A percentile compares a stretch with the other conserved stretches of the same genome.
These are phyloP conservation scores for Ameiurus melas DNA, from an alignment of 2,113 vertebrate species.

Conservation along the genomic window DNA sequence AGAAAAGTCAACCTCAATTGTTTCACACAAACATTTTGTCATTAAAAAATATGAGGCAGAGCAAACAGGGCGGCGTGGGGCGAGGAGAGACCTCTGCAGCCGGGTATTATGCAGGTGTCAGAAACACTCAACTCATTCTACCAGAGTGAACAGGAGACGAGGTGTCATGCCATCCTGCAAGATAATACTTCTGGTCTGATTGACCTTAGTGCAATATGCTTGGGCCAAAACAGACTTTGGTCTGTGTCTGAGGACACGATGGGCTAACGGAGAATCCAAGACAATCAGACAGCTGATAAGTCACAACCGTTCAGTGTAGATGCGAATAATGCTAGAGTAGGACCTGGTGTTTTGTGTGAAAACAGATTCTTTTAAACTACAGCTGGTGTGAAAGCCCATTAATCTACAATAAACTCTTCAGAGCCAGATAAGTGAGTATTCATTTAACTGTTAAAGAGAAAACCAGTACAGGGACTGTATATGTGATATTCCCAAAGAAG, in stretches of 20 bases:
- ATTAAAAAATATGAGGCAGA: slow-evolving; percentile 86
- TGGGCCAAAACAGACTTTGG: slow-evolving; percentile 42
- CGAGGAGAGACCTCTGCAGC: slow-evolving; percentile 76
- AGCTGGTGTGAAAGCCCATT: background rate
- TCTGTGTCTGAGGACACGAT: slow-evolving; percentile 32
- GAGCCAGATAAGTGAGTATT: background rate
- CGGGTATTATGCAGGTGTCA: slow-evolving; percentile 85
- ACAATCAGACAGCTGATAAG: background rate
- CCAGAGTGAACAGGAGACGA: slow-evolving; percentile 57
- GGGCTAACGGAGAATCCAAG: background rate
- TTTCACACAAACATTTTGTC: slow-evolving; percentile 89
- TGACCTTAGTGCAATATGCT: slow-evolving; percentile 60
- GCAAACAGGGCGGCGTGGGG: slow-evolving; percentile 81
- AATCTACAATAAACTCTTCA: background rate
- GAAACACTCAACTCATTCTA: slow-evolving; percentile 81
- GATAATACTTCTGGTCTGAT: slow-evolving; percentile 81
- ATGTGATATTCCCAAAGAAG: slow-evolving; percentile 18
- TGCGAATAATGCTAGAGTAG: background rate
- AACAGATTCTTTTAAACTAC: background rate
- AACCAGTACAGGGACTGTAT: slow-evolving; percentile 4
- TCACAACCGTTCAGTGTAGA: background rate
- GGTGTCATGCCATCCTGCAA: slow-evolving; percentile 81
- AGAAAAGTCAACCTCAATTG: slow-evolving; percentile 84
- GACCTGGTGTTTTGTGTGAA: background rate
- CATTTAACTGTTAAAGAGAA: slow-evolving; percentile 5